These are phyloP conservation scores for Streptopelia turtur DNA, from an alignment of 2,797 vertebrate species.

Conservation along the genomic window DNA sequence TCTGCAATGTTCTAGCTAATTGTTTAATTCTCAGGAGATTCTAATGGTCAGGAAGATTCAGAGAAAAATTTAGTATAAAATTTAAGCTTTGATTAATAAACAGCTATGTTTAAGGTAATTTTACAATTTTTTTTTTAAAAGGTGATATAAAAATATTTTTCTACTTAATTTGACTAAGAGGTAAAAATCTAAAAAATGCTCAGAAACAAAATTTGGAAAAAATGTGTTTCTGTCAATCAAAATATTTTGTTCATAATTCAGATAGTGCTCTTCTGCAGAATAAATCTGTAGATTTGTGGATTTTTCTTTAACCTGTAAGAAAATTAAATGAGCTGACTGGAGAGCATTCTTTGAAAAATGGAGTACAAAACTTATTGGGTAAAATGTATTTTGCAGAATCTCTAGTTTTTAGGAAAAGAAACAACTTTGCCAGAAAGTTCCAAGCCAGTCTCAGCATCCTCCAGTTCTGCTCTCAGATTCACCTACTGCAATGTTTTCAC, in stretches of 20 bases:
- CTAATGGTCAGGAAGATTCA: background rate
- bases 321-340: background rate
- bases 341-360: background rate
- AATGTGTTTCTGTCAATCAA: background rate
- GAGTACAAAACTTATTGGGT: background rate
- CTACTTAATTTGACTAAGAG: background rate
- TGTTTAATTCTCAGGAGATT: background rate
- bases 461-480: background rate
- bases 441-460: background rate
- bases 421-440: background rate
- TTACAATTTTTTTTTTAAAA: background rate
- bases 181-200: background rate
- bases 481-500: background rate
- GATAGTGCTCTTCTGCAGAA: background rate
- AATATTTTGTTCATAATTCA: background rate
- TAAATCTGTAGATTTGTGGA: background rate
- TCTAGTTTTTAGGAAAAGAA: background rate
- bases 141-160: background rate
- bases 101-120: background rate
- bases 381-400: background rate
- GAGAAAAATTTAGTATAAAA: background rate
- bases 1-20: background rate
- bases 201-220: background rate
- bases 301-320: background rate
- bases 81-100: background rate